Conservation (phyloP, 2,797 vertebrate genomes). For the Sebastes vulpes region DNA sequence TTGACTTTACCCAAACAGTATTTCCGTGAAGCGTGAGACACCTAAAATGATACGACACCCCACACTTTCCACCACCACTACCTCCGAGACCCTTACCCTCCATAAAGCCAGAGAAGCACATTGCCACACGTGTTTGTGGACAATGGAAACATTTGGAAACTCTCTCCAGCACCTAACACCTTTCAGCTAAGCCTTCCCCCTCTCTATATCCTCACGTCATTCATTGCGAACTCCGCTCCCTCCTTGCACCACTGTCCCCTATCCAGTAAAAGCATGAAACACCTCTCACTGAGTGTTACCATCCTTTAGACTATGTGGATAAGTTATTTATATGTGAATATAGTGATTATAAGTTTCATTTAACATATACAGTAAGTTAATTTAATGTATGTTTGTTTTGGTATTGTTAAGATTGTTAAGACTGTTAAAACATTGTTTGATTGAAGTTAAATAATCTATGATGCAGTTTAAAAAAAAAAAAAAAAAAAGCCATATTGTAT, state of each 20-base stretch:
- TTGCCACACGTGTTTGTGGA: background rate
- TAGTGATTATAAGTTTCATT: conserved; percentile 64
- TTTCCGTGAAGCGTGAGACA: conserved; percentile 14
- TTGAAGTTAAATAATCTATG: conserved; percentile 6
- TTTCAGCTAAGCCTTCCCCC: conserved; percentile 27
- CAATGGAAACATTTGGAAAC: conserved; percentile 13
- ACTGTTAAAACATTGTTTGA: conserved; percentile 19
- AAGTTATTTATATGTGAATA: conserved; percentile 47
- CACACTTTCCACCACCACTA: background rate
- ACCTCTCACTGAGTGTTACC: conserved; percentile 66
- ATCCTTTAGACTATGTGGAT: conserved; percentile 59
- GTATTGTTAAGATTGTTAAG: conserved; percentile 43
- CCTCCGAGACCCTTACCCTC: conserved; percentile 8
- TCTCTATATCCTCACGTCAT: conserved; percentile 40
- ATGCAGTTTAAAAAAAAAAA: conserved; percentile 3
- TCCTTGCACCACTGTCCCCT: conserved; percentile 32
- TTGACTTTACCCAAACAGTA: conserved; percentile 10
- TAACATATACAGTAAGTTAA: conserved; percentile 44
- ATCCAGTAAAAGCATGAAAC: conserved; percentile 70
- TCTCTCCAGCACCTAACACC: background rate
- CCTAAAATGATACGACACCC: conserved; percentile 1
- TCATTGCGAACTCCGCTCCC: conserved; percentile 45
- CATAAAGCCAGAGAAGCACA: conserved; percentile 30
- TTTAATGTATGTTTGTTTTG: conserved; percentile 43
- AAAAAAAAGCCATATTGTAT: conserved; percentile 10